These are phyloP conservation scores for Chloroclysta siterata DNA, from an alignment of 2,888 invertebrate genomes.

Conservation along the genomic window DNA sequence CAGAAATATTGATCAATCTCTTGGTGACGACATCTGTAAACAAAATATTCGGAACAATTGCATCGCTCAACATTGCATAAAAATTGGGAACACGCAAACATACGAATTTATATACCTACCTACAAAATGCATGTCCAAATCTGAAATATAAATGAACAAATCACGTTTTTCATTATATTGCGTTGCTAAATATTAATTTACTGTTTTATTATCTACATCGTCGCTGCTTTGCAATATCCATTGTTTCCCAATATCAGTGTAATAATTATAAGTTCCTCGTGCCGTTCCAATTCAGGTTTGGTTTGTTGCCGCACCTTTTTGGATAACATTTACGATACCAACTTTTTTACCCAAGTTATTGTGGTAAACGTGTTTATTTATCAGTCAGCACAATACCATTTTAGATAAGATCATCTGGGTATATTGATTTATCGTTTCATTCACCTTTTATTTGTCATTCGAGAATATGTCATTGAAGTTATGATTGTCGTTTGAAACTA, in stretches of 20 bases:
- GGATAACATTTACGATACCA: conserved; percentile 3
- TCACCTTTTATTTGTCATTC: neutral
- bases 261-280: conserved; percentile 6
- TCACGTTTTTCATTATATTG: neutral
- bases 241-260: conserved; percentile 31
- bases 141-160: conserved; percentile 8
- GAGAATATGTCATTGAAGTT: neutral
- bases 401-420: conserved; percentile 15
- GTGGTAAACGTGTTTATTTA: conserved; percentile 2
- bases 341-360: conserved; percentile 1
- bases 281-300: conserved; percentile 11
- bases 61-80: conserved; percentile 26
- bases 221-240: conserved; percentile 28
- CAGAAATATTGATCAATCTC: neutral
- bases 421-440: conserved; percentile 13
- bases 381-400: neutral
- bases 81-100: conserved; percentile 36
- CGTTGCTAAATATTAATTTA: conserved; percentile 36
- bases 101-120: conserved; percentile 35
- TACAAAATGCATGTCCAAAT: conserved; percentile 2
- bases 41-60: conserved; percentile 47
- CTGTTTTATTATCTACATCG: conserved; percentile 39
- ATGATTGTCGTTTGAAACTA: neutral
- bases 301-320: conserved; percentile 9
- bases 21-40: conserved; percentile 43